Evolutionary conservation across 2,113 vertebrate species (phyloP).

Genomic region (Callithrix jacchus): DNA sequence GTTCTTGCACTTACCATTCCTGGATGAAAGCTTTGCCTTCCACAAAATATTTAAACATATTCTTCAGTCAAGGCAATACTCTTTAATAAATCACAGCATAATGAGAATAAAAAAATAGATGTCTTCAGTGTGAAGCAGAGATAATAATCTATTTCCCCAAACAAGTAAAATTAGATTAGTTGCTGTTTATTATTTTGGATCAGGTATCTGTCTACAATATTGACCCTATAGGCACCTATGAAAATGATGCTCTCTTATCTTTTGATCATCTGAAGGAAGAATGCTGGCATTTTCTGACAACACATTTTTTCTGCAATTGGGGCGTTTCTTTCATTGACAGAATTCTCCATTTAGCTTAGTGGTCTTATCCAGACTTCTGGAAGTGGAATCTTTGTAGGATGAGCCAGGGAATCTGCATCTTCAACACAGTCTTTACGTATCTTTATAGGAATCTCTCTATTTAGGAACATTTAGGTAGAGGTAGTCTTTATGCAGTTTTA

Average conservation of each 20-base stretch:
- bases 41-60: constrained; percentile 75
- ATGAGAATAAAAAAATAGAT: too few relatives aligned
- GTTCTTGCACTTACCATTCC: constrained; percentile 67
- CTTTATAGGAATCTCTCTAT: neutral
- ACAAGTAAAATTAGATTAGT: neutral
- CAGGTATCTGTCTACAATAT: neutral
- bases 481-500: neutral
- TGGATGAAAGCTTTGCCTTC: constrained; percentile 67
- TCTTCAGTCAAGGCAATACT: constrained; percentile 67
- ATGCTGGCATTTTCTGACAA: neutral
- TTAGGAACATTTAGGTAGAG: neutral
- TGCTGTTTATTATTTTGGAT: neutral
- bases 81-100: neutral
- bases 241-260: neutral
- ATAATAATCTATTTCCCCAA: neutral
- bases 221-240: neutral
- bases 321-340: neutral
- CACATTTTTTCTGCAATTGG: neutral
- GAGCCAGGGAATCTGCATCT: neutral
- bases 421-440: neutral
- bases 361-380: neutral
- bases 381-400: neutral
- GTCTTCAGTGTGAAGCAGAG: neutral
- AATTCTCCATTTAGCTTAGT: neutral
- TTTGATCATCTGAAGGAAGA: neutral